A percentile compares a stretch with the other conserved stretches of the same genome.
phyloP scores from a whole-genome alignment of 2,113 vertebrate genomes.

The Cygnus atratus region DNA sequence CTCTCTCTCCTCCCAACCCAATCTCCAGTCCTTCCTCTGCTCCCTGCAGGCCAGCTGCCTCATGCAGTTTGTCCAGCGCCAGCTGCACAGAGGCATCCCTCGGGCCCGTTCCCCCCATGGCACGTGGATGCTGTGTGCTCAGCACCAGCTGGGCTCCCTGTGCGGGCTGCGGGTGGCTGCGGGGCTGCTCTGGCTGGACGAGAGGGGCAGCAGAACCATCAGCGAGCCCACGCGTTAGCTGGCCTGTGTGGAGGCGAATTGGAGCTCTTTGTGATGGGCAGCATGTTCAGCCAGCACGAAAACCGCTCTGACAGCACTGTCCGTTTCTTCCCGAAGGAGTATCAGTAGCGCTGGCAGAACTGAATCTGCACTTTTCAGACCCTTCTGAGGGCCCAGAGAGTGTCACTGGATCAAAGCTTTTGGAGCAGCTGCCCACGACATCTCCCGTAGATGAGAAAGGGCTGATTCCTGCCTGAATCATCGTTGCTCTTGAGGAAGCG shows the following conservation, averaged over 20 bases:
- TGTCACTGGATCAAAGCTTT: background rate
- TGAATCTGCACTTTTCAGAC: background rate
- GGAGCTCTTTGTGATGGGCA: background rate
- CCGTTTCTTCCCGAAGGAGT: background rate
- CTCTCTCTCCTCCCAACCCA: background rate
- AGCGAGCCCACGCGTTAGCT: background rate
- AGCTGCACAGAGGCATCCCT: background rate
- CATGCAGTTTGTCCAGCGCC: background rate
- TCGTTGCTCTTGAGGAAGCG: background rate
- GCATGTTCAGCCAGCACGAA: background rate
- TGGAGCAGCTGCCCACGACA: rapidly evolving
- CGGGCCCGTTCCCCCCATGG: background rate
- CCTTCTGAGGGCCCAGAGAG: background rate
- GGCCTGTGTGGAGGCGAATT: background rate
- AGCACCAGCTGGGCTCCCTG: background rate
- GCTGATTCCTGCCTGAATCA: background rate
- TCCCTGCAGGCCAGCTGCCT: background rate
- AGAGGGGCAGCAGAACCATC: background rate
- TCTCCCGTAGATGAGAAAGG: rapidly evolving
- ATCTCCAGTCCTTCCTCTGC: background rate
- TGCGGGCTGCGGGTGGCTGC: background rate
- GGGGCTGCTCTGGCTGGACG: background rate
- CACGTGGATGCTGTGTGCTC: too few relatives aligned
- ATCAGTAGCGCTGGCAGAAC: background rate
- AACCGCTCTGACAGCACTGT: background rate